Percentiles rank a stretch among this genome's conserved stretches.
Conservation (phyloP, 1,140 invertebrate genomes). For the Danaus plexippus region DNA sequence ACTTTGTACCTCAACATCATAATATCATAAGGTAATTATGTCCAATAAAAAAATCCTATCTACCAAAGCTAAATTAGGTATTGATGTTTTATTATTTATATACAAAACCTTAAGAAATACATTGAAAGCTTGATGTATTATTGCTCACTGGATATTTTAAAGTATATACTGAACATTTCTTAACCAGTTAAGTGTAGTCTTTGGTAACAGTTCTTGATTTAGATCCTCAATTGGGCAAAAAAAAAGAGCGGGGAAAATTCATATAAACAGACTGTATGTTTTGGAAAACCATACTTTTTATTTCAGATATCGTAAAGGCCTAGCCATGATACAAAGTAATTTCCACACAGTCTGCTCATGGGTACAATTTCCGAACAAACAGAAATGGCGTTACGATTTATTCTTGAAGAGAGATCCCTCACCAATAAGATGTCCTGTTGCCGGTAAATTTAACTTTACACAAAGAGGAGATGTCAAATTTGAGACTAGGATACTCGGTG, state of each 20-base stretch:
- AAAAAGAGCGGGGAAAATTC: too few species aligned
- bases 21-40: slow-evolving; percentile 84
- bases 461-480: slow-evolving; percentile 91
- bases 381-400: slow-evolving; percentile 91
- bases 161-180: too few species aligned
- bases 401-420: slow-evolving; percentile 92
- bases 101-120: too few species aligned
- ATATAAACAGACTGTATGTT: too few species aligned
- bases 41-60: too few species aligned
- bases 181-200: too few species aligned
- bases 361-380: slow-evolving; percentile 90
- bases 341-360: slow-evolving; percentile 95
- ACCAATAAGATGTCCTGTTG: slow-evolving; percentile 94
- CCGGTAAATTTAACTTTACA: slow-evolving; percentile 95
- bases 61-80: too few species aligned
- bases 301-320: slow-evolving; percentile 86
- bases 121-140: too few species aligned
- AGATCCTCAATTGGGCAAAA: too few species aligned
- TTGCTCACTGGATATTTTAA: too few species aligned
- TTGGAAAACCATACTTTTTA: not conserved
- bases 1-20: slow-evolving; percentile 95
- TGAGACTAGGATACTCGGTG: slow-evolving; percentile 92
- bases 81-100: too few species aligned
- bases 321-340: slow-evolving; percentile 90
- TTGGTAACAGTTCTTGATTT: too few species aligned